Base-by-base conservation (phyloP, 2,797 vertebrate genomes). In the Acipenser transmontanus region DNA sequence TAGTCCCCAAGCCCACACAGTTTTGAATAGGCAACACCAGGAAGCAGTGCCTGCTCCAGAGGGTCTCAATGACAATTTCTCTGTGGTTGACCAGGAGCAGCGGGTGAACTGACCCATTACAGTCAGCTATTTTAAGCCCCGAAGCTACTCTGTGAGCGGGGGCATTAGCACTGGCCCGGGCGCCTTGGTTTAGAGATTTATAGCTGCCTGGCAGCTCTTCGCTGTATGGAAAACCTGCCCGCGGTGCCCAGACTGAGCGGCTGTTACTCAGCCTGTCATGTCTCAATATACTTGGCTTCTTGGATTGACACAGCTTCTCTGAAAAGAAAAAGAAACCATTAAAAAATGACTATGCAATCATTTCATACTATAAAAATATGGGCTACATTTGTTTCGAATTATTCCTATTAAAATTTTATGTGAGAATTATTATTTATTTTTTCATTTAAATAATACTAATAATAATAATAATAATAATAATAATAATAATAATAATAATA, bases 361-460 rank as follows among this genome's bases (percentile, higher is more conserved):
- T 76, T 80, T 78, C 64, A 74, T 76, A 75, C 77, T 73, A 79
- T 79, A 79, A 79, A 82, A 80, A 77, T 78, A 79, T 78, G 70
- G 74, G 67, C 76, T 73, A 65, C 78, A 81, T 78, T 82, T 82
- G 78, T 74, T 80, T 79, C 74, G 74, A 70, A 86, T 82, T 81
- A 81, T 72, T 74, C 63, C 73, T 57, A 76, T 80, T 81, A 76
- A 66, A 72, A 69, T 76, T 78, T 79, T 73, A 80, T 74, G 76
- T 59, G 75, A 74, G 70, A 72, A 70, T 51, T 61, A 66, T 74
- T 57, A 12, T 66, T 34, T 34, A 66, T 74, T 57, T 57, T 66
- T 34, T 34, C 4, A 34, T 34, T 34, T 8, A 54, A 54, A 7
- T 9, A 54, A 54, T 54, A 54, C 2, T 54, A 54, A n/a, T n/a